phyloP scores from a whole-genome alignment of 2,888 invertebrate species.

The Abscondita cerata region DNA sequence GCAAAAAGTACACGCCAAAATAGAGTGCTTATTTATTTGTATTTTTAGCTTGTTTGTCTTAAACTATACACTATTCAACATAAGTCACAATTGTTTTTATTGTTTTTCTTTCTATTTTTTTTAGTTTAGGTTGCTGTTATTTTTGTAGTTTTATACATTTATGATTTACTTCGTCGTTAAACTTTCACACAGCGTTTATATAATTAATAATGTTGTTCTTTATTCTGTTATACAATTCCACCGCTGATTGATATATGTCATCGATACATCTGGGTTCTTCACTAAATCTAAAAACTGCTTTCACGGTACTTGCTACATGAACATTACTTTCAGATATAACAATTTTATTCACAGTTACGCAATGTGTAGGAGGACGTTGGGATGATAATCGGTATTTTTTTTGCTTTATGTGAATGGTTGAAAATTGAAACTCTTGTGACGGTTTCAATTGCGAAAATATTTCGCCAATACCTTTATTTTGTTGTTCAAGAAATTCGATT shows the following conservation, averaged over 20 bases:
- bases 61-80: too few species aligned
- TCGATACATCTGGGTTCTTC: not conserved
- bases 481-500: constrained; percentile 1
- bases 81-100: too few species aligned
- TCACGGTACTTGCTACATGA: not conserved
- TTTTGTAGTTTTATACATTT: too few species aligned
- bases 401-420: not conserved
- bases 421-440: not conserved
- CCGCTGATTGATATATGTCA: not conserved
- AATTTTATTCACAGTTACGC: not conserved
- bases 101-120: too few species aligned
- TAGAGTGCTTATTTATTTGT: too few species aligned
- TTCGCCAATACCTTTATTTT: not conserved
- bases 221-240: too few species aligned
- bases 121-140: too few species aligned
- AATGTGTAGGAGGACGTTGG: not conserved
- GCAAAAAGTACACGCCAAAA: too few species aligned
- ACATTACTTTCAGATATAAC: not conserved
- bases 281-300: not conserved
- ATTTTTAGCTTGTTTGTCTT: too few species aligned
- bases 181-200: too few species aligned
- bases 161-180: too few species aligned
- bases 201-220: too few species aligned
- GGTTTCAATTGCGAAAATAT: not conserved
- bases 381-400: not conserved